These are phyloP conservation scores for Drosophila arizonae DNA, from an alignment of 1,140 invertebrate genomes.

Conservation along the genomic window DNA sequence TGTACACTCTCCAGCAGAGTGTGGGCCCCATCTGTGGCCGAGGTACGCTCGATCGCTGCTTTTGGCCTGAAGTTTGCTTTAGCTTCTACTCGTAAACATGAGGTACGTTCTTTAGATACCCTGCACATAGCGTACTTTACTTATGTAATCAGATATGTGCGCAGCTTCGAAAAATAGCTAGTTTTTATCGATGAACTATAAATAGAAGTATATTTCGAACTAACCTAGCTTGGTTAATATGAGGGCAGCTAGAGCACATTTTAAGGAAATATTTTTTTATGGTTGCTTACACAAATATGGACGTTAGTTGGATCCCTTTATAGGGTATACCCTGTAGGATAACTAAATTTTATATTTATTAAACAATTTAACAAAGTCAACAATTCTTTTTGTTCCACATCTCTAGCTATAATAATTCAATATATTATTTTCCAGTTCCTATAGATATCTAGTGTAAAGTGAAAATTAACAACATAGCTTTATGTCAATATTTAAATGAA, in stretches of 20 bases:
- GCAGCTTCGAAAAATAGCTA: not conserved
- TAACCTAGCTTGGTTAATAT: not conserved
- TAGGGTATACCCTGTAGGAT: too few species aligned
- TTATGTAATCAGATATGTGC: not conserved
- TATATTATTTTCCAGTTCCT: too few species aligned
- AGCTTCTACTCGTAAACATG: conserved; percentile 73
- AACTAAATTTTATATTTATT: too few species aligned
- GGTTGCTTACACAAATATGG: too few species aligned
- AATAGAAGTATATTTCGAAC: not conserved
- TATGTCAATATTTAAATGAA: too few species aligned
- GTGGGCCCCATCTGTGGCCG: conserved; percentile 22
- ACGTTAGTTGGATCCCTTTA: too few species aligned
- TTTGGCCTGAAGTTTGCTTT: conserved; percentile 50
- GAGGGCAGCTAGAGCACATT: not conserved
- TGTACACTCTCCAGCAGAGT: not conserved
- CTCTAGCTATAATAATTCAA: too few species aligned
- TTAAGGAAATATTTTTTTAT: not conserved
- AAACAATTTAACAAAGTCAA: too few species aligned
- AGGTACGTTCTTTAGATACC: conserved; percentile 69
- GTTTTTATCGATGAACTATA: not conserved
- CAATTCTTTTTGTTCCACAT: too few species aligned
- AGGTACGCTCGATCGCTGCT: conserved; percentile 45
- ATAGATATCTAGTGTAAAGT: not conserved
- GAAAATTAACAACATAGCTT: too few species aligned
- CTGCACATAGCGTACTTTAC: not conserved